These are phyloP conservation scores for Etheostoma perlongum DNA, from an alignment of 2,797 vertebrate species.

Conservation along the genomic window DNA sequence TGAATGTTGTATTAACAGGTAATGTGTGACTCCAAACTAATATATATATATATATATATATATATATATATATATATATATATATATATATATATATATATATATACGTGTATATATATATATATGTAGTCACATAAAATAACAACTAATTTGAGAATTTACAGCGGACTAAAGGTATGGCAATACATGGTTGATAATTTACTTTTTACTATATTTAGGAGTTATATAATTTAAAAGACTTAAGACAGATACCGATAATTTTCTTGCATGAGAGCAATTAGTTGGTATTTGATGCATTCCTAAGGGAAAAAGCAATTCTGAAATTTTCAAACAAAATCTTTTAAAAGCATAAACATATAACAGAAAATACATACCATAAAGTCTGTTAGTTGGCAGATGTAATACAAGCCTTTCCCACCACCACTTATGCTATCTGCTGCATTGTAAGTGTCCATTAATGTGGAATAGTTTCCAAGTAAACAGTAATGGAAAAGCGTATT, in stretches of 20 bases:
- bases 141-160: background rate
- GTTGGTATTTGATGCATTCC: background rate
- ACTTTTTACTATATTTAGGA: background rate
- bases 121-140: background rate
- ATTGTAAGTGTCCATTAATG: conserved; percentile 11
- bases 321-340: conserved; percentile 10
- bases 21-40: background rate
- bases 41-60: too few relatives aligned
- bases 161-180: background rate
- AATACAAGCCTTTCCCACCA: conserved; percentile 7
- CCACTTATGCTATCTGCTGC: background rate
- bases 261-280: background rate
- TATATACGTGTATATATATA: too few relatives aligned
- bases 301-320: background rate
- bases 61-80: background rate
- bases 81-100: too few relatives aligned
- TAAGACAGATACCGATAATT: background rate
- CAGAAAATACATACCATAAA: background rate
- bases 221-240: background rate
- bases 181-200: conserved; percentile 1
- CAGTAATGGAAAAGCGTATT: conserved; percentile 6
- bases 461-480: conserved; percentile 21
- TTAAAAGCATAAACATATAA: conserved; percentile 8
- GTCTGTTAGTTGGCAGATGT: background rate
- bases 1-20: background rate